Evolutionary conservation across 2,888 invertebrate species (phyloP).

Genomic region (Cheilosia vernalis): DNA sequence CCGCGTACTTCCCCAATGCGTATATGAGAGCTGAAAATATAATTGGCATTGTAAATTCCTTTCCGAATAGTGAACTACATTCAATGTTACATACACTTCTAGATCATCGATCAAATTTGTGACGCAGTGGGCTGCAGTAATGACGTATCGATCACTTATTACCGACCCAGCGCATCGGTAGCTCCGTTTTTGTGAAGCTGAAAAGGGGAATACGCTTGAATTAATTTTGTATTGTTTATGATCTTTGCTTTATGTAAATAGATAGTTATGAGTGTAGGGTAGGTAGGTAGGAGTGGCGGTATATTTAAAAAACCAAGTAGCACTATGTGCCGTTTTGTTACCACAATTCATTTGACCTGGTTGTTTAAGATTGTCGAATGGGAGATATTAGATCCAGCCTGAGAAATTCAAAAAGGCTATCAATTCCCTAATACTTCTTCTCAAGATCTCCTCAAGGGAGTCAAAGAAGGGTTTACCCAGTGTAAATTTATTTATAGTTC

Average conservation of each 20-base stretch:
- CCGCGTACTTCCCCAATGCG: conserved; percentile 87
- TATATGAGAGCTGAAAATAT: conserved; percentile 84
- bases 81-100: conserved; percentile 81
- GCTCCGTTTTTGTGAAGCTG: conserved; percentile 78
- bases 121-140: conserved; percentile 87
- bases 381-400: too few species aligned
- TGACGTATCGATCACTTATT: conserved; percentile 84
- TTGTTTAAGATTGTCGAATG: too few species aligned
- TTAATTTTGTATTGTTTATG: neutral
- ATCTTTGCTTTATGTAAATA: neutral
- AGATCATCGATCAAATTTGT: conserved; percentile 84
- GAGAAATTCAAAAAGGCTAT: too few species aligned
- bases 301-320: too few species aligned
- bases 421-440: too few species aligned
- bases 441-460: too few species aligned
- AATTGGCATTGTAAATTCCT: conserved; percentile 12
- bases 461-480: too few species aligned
- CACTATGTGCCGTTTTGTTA: too few species aligned
- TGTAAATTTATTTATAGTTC: too few species aligned
- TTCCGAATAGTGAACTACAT: neutral
- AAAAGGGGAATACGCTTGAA: neutral
- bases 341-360: too few species aligned
- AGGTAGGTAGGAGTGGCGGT: too few species aligned
- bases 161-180: conserved; percentile 84
- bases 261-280: too few species aligned